Conservation (phyloP, 1,140 invertebrate genomes). For the Camponotus floridanus region DNA sequence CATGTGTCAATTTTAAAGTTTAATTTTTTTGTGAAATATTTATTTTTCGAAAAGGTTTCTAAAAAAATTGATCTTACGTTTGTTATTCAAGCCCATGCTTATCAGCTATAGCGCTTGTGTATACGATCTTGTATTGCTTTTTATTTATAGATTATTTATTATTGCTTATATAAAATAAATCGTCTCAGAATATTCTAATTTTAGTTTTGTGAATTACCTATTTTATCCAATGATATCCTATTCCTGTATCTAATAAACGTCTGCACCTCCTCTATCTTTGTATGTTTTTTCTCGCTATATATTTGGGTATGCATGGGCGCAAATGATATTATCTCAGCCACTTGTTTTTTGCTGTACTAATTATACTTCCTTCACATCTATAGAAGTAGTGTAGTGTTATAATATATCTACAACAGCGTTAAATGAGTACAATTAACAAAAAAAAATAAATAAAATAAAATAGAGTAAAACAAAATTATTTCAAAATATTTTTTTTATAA, state of each 20-base stretch:
- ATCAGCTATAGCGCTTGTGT: slow-evolving; percentile 52
- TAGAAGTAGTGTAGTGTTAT: slow-evolving; percentile 20
- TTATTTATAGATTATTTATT: slow-evolving; percentile 75
- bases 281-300: slow-evolving; percentile 53
- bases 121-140: slow-evolving; percentile 62
- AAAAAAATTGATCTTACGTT: slow-evolving; percentile 54
- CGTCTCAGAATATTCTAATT: slow-evolving; percentile 58
- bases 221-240: slow-evolving; percentile 64
- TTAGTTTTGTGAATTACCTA: slow-evolving; percentile 71
- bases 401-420: neutral
- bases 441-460: neutral
- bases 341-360: slow-evolving; percentile 55
- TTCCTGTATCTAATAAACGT: slow-evolving; percentile 33
- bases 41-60: slow-evolving; percentile 58
- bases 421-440: slow-evolving; percentile 16
- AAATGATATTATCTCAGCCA: slow-evolving; percentile 26
- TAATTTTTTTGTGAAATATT: slow-evolving; percentile 55
- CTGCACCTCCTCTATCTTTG: slow-evolving; percentile 27
- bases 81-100: slow-evolving; percentile 61
- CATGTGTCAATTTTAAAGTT: slow-evolving; percentile 32
- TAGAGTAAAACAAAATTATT: neutral
- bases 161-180: slow-evolving; percentile 75
- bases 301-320: slow-evolving; percentile 46
- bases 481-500: neutral
- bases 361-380: slow-evolving; percentile 13